Percentiles rank a stretch among this genome's conserved stretches.
phyloP scores from a whole-genome alignment of 2,888 invertebrate genomes.

The Tipula unca region DNA sequence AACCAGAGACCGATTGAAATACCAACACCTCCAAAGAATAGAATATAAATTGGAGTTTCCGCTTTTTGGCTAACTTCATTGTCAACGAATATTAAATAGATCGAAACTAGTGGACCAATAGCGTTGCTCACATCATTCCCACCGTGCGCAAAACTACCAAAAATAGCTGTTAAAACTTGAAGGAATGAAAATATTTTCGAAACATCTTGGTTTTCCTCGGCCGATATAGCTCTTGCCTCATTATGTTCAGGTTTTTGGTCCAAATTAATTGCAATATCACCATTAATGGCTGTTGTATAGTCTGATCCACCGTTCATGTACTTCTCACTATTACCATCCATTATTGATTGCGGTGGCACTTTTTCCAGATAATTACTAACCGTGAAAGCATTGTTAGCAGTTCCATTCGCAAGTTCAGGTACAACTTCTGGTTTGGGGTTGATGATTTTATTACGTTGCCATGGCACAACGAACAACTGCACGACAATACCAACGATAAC shows the following conservation, averaged over 20 bases:
- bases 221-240: constrained; percentile 26
- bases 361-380: not conserved
- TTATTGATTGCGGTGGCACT: constrained; percentile 55
- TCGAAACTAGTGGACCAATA: constrained; percentile 90
- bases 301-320: constrained; percentile 52
- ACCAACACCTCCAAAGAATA: constrained; percentile 91
- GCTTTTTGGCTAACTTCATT: constrained; percentile 74
- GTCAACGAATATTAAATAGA: constrained; percentile 85
- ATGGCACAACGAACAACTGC: constrained; percentile 70
- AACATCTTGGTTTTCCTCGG: constrained; percentile 38
- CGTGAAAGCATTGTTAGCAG: not conserved
- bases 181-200: constrained; percentile 73
- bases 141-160: constrained; percentile 98
- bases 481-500: constrained; percentile 62
- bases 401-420: not conserved
- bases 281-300: constrained; percentile 53
- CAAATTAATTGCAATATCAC: constrained; percentile 58
- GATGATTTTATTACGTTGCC: constrained; percentile 56
- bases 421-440: constrained; percentile 29
- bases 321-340: constrained; percentile 56
- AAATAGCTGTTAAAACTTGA: constrained; percentile 93
- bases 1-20: constrained; percentile 94
- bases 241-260: constrained; percentile 32
- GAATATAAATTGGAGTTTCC: constrained; percentile 82
- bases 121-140: constrained; percentile 99